Evolutionary conservation across 1,140 invertebrate species (phyloP).

Genomic region (Temnothorax curvispinosus): DNA sequence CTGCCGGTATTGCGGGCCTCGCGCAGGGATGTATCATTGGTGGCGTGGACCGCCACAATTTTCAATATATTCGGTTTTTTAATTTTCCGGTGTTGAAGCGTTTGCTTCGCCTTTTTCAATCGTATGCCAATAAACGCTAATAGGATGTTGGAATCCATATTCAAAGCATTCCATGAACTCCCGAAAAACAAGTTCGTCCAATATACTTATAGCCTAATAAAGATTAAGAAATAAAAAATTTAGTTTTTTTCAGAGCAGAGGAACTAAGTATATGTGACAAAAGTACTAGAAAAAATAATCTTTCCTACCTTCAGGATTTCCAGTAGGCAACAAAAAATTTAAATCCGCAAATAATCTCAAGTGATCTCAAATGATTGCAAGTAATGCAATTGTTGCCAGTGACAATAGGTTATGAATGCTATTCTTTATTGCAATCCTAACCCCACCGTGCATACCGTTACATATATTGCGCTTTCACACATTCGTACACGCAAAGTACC

Average conservation of each 20-base stretch:
- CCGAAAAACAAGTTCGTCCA: neutral
- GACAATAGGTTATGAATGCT: no score
- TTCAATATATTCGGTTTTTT: neutral
- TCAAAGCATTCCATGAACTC: neutral
- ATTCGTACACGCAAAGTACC: neutral
- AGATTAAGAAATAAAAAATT: neutral
- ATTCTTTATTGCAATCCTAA: no score
- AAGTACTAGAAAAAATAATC: no score
- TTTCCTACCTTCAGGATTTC: no score
- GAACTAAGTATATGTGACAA: neutral
- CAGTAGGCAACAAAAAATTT: no score
- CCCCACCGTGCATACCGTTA: neutral
- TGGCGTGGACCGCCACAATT: no score
- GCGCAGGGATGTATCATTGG: no score
- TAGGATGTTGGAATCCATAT: neutral
- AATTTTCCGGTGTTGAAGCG: neutral
- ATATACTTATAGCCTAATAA: neutral
- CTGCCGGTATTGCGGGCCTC: no score
- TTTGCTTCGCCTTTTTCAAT: neutral
- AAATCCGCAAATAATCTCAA: no score
- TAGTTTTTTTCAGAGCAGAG: neutral
- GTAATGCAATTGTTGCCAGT: no score
- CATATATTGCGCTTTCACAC: neutral
- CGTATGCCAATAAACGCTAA: neutral
- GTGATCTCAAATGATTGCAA: no score